phyloP scores from a whole-genome alignment of 2,888 invertebrate species.

The Cataglyphis cursor region DNA sequence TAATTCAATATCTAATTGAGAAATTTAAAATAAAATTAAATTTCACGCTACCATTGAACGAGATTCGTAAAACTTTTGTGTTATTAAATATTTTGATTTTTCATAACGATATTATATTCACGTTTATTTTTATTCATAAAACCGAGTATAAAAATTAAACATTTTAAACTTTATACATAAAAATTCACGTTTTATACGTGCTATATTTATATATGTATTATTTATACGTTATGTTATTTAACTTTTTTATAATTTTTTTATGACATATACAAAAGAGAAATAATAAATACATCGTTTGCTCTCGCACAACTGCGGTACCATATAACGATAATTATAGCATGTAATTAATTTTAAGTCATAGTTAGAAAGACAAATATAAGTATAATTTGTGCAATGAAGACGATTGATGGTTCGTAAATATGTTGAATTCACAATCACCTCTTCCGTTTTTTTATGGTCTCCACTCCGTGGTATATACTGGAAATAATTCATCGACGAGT shows the following conservation, averaged over 20 bases:
- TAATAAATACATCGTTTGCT: neutral
- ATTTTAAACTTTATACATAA: neutral
- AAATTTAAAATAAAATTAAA: constrained; percentile 13
- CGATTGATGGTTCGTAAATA: constrained; percentile 40
- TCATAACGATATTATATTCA: neutral
- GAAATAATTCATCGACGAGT: constrained; percentile 70
- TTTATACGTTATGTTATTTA: neutral
- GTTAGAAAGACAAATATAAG: constrained; percentile 11
- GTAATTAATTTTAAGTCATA: constrained; percentile 1
- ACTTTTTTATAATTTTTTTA: neutral
- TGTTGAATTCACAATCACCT: neutral
- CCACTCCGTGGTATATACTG: constrained; percentile 39
- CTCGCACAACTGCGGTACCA: neutral
- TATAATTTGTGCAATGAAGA: constrained; percentile 39
- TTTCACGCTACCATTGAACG: neutral
- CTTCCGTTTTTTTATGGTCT: constrained; percentile 25
- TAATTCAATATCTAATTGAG: constrained; percentile 11
- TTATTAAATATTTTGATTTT: neutral
- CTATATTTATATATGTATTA: no score
- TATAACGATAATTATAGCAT: neutral
- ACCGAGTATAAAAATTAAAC: neutral
- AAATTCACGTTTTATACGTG: neutral
- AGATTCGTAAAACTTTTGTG: neutral
- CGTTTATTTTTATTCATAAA: neutral
- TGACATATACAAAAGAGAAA: neutral